A percentile compares a stretch with the other conserved stretches of the same genome.
These are phyloP conservation scores for Pachyramphus minor DNA, from an alignment of 2,113 vertebrate genomes.

Conservation along the genomic window DNA sequence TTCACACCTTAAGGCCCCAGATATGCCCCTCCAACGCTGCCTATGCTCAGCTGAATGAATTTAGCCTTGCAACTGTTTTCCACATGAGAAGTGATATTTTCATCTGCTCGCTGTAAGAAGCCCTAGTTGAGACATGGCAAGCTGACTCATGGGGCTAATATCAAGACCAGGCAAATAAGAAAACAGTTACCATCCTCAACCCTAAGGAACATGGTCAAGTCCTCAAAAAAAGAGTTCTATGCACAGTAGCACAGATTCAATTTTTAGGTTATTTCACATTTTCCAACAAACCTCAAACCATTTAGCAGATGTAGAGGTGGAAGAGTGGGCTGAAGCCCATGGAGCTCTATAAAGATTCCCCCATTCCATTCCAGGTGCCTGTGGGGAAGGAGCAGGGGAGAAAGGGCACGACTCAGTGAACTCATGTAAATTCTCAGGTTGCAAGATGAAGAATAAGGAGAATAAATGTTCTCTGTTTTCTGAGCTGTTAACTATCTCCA, in stretches of 20 bases:
- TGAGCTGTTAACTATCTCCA: not conserved
- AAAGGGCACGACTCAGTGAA: not conserved
- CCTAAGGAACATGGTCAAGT: fast-evolving
- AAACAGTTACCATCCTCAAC: not conserved
- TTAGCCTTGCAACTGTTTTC: not conserved
- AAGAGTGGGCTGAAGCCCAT: not conserved
- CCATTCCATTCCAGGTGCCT: not conserved
- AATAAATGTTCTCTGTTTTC: not conserved
- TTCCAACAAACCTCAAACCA: not conserved
- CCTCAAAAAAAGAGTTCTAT: not conserved
- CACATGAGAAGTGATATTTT: not conserved
- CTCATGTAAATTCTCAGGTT: not conserved
- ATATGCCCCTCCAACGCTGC: not conserved
- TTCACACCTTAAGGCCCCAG: not conserved
- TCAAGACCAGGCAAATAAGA: not conserved
- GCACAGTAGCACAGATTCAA: not conserved
- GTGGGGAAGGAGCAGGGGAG: not conserved
- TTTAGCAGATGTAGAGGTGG: not conserved
- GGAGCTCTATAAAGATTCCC: not conserved
- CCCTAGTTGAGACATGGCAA: not conserved
- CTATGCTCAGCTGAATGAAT: not conserved
- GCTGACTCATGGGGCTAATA: not conserved
- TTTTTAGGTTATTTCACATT: not conserved
- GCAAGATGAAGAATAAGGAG: not conserved
- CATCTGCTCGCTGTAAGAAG: not conserved